These are phyloP conservation scores for Ichneumoninae sp. DNA, from an alignment of 2,888 invertebrate genomes.

Conservation along the genomic window DNA sequence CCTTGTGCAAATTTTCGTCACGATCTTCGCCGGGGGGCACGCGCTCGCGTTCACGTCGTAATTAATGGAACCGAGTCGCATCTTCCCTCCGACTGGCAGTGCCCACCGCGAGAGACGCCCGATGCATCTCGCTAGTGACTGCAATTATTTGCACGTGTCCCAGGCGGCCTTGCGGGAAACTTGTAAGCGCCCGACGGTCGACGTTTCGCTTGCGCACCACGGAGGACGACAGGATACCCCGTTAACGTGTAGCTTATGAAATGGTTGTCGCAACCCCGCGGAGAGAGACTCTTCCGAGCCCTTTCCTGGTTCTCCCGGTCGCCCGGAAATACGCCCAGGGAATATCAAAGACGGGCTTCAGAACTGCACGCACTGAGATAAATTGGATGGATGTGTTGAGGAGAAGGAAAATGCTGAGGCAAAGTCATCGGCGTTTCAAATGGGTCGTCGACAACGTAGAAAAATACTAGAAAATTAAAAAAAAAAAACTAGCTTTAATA, in stretches of 20 bases:
- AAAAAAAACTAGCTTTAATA: not conserved
- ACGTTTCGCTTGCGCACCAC: conserved; percentile 19
- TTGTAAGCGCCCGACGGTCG: conserved; percentile 13
- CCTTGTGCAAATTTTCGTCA: conserved; percentile 60
- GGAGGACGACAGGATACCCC: not conserved
- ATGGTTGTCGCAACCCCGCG: not conserved
- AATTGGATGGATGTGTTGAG: not conserved
- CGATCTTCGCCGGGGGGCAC: conserved; percentile 41
- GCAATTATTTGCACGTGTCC: conserved; percentile 59
- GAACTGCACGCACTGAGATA: not conserved
- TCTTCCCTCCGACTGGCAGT: conserved; percentile 18
- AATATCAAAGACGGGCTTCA: not conserved
- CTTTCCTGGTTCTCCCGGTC: not conserved
- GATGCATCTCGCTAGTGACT: conserved; percentile 36
- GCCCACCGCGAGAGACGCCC: conserved; percentile 11
- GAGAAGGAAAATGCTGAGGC: not conserved
- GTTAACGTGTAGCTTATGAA: conserved; percentile 5
- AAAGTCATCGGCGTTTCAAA: not conserved
- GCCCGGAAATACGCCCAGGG: not conserved
- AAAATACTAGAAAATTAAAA: too few relatives aligned
- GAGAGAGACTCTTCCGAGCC: not conserved
- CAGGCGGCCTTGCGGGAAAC: not conserved
- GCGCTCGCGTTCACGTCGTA: conserved; percentile 52
- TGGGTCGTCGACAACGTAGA: too few relatives aligned
- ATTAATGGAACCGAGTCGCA: conserved; percentile 52